Evolutionary conservation across 1,140 invertebrate genomes (phyloP).

Genomic region (Antheraea mylitta): DNA sequence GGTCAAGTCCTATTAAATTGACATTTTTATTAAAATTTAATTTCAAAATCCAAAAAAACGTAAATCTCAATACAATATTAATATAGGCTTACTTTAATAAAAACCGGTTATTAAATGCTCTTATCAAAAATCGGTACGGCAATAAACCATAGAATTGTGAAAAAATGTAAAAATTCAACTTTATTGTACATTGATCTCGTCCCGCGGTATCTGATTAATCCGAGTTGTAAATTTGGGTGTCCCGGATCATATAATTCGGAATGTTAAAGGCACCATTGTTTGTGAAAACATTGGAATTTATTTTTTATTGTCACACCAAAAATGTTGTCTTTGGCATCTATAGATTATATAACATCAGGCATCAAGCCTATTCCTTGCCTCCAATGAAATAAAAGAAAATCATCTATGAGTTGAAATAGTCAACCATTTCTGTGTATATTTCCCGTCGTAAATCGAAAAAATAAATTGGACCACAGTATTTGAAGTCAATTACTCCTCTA

Average conservation of each 20-base stretch:
- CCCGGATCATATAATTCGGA: constrained; percentile 10
- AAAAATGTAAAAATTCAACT: constrained; percentile 9
- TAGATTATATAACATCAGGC: too few species aligned
- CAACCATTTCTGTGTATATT: too few species aligned
- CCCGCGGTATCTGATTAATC: constrained; percentile 10
- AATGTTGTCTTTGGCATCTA: too few species aligned
- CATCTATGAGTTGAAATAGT: too few species aligned
- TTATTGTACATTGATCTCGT: constrained; percentile 1
- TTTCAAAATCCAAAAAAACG: not conserved
- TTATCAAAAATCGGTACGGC: not conserved
- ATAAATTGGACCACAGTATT: too few species aligned
- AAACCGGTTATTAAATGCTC: constrained; percentile 1
- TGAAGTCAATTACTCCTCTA: too few species aligned
- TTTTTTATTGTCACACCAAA: not conserved
- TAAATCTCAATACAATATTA: not conserved
- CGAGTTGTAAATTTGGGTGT: not conserved
- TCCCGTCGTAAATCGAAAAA: too few species aligned
- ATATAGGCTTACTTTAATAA: not conserved
- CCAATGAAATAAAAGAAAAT: too few species aligned
- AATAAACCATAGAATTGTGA: constrained; percentile 4
- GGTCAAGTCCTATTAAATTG: not conserved
- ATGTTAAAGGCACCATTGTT: not conserved
- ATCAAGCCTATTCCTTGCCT: too few species aligned
- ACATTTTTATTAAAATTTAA: not conserved
- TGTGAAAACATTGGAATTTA: not conserved